Base-by-base conservation (phyloP, 2,888 invertebrate species). In the Lochmaea crataegi region DNA sequence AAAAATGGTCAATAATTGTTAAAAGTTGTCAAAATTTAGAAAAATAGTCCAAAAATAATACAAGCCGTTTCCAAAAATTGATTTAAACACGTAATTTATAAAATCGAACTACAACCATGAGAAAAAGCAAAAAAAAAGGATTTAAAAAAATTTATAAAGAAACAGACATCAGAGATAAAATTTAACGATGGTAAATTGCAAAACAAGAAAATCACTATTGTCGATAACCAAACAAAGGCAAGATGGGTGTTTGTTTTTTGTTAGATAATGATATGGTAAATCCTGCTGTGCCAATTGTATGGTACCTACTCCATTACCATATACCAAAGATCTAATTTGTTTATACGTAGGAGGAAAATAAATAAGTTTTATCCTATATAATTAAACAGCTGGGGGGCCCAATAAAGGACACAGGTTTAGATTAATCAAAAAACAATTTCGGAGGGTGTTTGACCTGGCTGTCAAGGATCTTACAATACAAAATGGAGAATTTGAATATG, bases 311-410 rank as follows among this genome's bases (percentile, higher is more conserved):
- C 51, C 12, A 11, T 53, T 61, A 51, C 68, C 61, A 61, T 61
- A 61, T 61, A 26, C 22, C 38, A 60, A 26, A 32, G 18, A 68
- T 61, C 68, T 60, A 61, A 68, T 68, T 41, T 41, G 61, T 68
- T 68, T 61, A 38, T 32, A 68, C 51, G 68, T 68, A 61, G 68
- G 68, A 61, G 68, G 68, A 61, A 60, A 68, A 61, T 63, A 51
- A 66, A 53, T 56, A 22, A 51, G 41, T 61, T 68, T 32, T 32
- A 16, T 68, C 61, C 61, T 68, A 48, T 68, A 38, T 68, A 68
- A 68, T 68, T 68, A 61, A 61, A 45, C 60, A 26, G n/a, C 18
- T 45, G 68, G 53, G 68, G 53, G 68, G 68, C 68, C 61, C 61
- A 48, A 18, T 48, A 68, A 56, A 68, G 68, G 68, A 48, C 68